Conservation (phyloP, 2,113 vertebrate genomes). For the Corythoichthys haematopterus region DNA sequence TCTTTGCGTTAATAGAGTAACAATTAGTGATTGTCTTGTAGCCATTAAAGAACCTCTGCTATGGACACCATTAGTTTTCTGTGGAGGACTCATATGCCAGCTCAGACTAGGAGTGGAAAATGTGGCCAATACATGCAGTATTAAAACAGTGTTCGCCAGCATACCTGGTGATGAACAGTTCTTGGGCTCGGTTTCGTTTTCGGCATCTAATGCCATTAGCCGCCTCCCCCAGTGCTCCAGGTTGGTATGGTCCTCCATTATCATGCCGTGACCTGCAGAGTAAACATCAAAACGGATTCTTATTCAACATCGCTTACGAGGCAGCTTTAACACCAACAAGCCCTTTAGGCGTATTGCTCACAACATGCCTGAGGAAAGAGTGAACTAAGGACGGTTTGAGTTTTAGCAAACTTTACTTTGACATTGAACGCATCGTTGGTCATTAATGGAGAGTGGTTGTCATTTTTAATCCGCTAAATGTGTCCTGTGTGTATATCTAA, state of each 20-base stretch:
- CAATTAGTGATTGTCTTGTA: too few species aligned
- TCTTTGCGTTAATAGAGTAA: too few species aligned
- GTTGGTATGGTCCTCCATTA: constrained; percentile 49
- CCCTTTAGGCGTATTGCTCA: background rate
- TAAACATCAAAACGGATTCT: constrained; percentile 3
- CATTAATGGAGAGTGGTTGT: constrained; percentile 28
- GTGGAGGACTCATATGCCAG: background rate
- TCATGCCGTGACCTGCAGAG: constrained; percentile 76
- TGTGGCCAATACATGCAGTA: background rate
- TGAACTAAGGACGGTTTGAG: background rate
- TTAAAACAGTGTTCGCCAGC: background rate
- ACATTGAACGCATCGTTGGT: background rate
- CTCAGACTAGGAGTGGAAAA: background rate
- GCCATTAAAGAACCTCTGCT: too few species aligned
- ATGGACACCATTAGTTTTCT: background rate
- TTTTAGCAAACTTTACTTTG: constrained; percentile 6
- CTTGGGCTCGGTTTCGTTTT: constrained; percentile 77
- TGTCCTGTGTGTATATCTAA: constrained; percentile 19
- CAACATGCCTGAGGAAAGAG: background rate
- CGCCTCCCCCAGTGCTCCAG: constrained; percentile 80
- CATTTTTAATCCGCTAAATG: constrained; percentile 51
- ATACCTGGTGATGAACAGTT: constrained; percentile 92
- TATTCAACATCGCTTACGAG: constrained; percentile 1
- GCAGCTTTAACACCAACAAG: background rate
- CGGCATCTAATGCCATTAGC: constrained; percentile 75